A percentile compares a stretch with the other conserved stretches of the same genome.
These are phyloP conservation scores for Popillia japonica DNA, from an alignment of 1,140 invertebrate genomes.

Conservation along the genomic window DNA sequence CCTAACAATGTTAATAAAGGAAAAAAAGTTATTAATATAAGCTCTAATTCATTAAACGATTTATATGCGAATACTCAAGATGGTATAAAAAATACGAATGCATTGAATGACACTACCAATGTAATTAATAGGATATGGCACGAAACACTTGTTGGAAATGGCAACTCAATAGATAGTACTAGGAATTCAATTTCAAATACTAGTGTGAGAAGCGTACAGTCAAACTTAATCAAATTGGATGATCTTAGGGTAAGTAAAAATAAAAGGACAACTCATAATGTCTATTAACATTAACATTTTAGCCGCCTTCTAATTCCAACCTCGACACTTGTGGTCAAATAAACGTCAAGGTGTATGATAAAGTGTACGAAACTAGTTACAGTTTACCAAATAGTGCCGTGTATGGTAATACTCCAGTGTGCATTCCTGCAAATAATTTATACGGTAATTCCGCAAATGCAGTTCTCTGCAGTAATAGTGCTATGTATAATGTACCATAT, in stretches of 20 bases:
- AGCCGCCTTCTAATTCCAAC: not conserved
- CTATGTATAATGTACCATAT: not conserved
- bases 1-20: constrained; percentile 16
- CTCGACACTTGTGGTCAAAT: constrained; percentile 3
- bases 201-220: not conserved
- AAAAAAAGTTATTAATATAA: not conserved
- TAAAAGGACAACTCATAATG: not conserved
- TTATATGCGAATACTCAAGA: constrained; percentile 13
- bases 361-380: constrained; percentile 13
- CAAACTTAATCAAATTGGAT: not conserved
- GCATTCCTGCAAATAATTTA: not conserved
- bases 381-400: constrained; percentile 3
- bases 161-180: constrained; percentile 46
- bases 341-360: constrained; percentile 22
- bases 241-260: constrained; percentile 46
- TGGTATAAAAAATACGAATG: constrained; percentile 40
- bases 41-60: constrained; percentile 23
- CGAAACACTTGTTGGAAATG: constrained; percentile 51
- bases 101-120: constrained; percentile 55
- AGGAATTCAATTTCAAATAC: constrained; percentile 12
- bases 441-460: not conserved
- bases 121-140: constrained; percentile 64
- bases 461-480: not conserved
- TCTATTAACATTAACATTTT: not conserved
- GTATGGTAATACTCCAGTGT: not conserved